A percentile compares a stretch with the other conserved stretches of the same genome.
Conservation (phyloP, 2,888 invertebrate genomes). For the Cerastis leucographa region DNA sequence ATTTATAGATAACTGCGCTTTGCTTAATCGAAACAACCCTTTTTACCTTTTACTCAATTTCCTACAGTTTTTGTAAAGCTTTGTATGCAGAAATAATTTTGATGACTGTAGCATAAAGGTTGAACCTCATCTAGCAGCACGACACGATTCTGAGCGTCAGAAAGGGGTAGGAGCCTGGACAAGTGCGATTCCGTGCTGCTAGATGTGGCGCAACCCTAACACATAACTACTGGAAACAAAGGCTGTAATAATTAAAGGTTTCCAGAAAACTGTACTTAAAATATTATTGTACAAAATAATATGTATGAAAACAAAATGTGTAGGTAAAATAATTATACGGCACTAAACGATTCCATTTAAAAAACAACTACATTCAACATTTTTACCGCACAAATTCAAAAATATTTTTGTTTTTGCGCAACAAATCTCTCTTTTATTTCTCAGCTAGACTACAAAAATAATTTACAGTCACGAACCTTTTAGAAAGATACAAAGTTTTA, state of each 20-base stretch:
- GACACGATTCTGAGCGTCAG: too few relatives aligned
- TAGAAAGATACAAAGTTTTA: slow-evolving; percentile 34
- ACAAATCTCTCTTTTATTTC: slow-evolving; percentile 29
- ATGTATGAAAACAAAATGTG: neutral
- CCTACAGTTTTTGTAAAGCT: neutral
- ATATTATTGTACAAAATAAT: neutral
- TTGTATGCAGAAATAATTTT: neutral
- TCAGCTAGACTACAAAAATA: slow-evolving; percentile 20
- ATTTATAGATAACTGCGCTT: neutral
- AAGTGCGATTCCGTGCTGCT: neutral
- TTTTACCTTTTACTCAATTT: neutral
- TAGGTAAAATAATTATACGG: neutral
- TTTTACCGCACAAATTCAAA: neutral
- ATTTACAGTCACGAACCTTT: slow-evolving; percentile 26
- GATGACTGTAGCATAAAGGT: neutral
- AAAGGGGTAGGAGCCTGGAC: too few relatives aligned
- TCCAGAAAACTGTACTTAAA: neutral
- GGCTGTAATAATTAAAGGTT: neutral
- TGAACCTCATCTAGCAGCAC: too few relatives aligned
- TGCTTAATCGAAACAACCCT: neutral
- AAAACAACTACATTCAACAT: neutral
- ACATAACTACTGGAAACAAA: too few relatives aligned
- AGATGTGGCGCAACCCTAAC: neutral
- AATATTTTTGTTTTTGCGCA: neutral
- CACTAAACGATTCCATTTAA: neutral